A percentile compares a stretch with the other conserved stretches of the same genome.
Conservation (phyloP, 2,888 invertebrate species). For the Iselma pallidipennis region DNA sequence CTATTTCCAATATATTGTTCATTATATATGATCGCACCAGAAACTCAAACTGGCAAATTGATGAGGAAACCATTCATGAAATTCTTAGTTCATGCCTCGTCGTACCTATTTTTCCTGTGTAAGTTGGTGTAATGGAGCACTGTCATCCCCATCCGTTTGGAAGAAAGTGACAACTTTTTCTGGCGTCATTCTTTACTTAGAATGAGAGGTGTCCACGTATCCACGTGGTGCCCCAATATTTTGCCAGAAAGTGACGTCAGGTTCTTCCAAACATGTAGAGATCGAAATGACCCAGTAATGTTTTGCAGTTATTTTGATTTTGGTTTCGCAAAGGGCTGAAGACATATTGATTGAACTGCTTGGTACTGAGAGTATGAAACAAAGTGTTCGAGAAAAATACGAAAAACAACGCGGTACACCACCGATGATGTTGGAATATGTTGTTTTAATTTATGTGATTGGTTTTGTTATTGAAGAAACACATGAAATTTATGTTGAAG, state of each 20-base stretch:
- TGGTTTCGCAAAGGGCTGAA: slow-evolving; percentile 91
- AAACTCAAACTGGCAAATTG: slow-evolving; percentile 76
- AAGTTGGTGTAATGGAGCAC: too few species aligned
- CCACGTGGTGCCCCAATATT: too few species aligned
- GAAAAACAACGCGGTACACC: slow-evolving; percentile 79
- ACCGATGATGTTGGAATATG: slow-evolving; percentile 81
- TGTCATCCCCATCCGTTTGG: too few species aligned
- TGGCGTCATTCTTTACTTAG: too few species aligned
- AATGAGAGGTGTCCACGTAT: too few species aligned
- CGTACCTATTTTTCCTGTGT: slow-evolving; percentile 93
- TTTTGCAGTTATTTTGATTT: slow-evolving; percentile 79
- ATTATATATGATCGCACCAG: slow-evolving; percentile 84
- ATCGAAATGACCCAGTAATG: too few species aligned
- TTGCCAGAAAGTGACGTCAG: too few species aligned
- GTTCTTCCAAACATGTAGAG: too few species aligned
- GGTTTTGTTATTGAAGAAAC: slow-evolving; percentile 95
- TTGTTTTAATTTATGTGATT: slow-evolving; percentile 82
- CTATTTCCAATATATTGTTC: slow-evolving; percentile 87
- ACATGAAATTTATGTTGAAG: slow-evolving; percentile 86
- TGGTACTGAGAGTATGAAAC: slow-evolving; percentile 71
- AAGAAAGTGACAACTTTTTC: too few species aligned
- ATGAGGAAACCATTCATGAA: slow-evolving; percentile 96
- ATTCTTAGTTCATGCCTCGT: slow-evolving; percentile 92
- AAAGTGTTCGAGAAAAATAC: slow-evolving; percentile 64
- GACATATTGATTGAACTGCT: slow-evolving; percentile 73